phyloP scores from a whole-genome alignment of 1,140 invertebrate genomes.

The Meloidogyne hapla region DNA sequence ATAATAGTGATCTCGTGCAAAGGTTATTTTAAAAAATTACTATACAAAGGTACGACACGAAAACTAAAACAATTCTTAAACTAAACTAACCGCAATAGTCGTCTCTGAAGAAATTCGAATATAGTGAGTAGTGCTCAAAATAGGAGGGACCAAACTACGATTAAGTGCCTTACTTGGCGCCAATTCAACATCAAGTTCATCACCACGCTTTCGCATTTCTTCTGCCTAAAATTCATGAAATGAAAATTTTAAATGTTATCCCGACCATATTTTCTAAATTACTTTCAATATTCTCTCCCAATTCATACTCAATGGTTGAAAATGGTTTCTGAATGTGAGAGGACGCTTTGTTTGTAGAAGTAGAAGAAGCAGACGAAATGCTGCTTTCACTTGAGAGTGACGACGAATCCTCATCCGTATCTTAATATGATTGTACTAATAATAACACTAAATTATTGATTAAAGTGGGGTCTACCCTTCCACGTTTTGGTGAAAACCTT shows the following conservation, averaged over 20 bases:
- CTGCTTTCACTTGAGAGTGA: neutral
- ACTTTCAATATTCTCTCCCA: neutral
- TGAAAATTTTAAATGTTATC: neutral
- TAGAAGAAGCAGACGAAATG: neutral
- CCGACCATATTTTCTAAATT: neutral
- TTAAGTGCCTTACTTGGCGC: constrained; percentile 33
- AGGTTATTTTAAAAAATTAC: too few relatives aligned
- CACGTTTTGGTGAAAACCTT: too few relatives aligned
- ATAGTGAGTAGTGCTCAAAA: constrained; percentile 27
- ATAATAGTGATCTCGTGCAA: neutral
- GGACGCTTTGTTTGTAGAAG: neutral
- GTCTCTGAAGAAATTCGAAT: constrained; percentile 31
- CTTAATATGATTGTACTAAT: neutral
- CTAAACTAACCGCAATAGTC: constrained; percentile 21
- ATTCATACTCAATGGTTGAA: neutral
- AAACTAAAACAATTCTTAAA: neutral
- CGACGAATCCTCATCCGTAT: neutral
- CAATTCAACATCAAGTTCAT: constrained; percentile 41
- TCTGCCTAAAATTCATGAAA: constrained; percentile 30
- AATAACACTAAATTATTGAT: too few relatives aligned
- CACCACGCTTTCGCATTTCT: constrained; percentile 32
- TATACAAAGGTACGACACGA: too few relatives aligned
- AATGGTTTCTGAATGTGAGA: neutral
- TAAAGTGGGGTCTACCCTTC: too few relatives aligned
- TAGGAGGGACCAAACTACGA: neutral